Conservation (phyloP, 2,797 vertebrate genomes). For the Lycodopsis pacificus region DNA sequence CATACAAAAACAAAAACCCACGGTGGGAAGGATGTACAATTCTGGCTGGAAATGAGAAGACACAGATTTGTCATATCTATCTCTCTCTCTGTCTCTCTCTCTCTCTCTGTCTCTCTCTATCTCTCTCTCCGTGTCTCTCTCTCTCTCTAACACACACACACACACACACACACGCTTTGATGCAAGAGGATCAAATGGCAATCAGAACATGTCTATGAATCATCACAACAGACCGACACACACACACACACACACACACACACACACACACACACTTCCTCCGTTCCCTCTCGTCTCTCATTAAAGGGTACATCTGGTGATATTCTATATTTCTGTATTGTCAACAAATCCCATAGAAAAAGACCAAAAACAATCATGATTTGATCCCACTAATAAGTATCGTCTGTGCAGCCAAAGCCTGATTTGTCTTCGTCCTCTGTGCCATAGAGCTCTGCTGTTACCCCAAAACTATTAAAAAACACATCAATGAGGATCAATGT, state of each 20-base stretch:
- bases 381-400: conserved; percentile 6
- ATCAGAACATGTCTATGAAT: conserved; percentile 21
- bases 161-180: neutral
- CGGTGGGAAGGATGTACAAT: conserved; percentile 52
- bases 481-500: neutral
- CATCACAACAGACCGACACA: conserved; percentile 11
- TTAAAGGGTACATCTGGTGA: neutral
- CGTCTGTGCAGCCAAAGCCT: neutral
- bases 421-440: neutral
- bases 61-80: conserved; percentile 40
- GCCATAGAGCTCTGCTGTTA: neutral
- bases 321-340: conserved; percentile 13
- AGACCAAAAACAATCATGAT: conserved; percentile 9
- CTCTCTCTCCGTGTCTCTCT: too few species aligned
- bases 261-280: neutral
- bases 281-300: neutral
- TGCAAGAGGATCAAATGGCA: conserved; percentile 32
- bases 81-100: neutral
- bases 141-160: conserved; percentile 1
- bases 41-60: conserved; percentile 55
- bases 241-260: neutral
- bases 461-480: neutral
- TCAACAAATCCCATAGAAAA: conserved; percentile 13
- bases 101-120: too few species aligned
- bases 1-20: conserved; percentile 65